Conservation (phyloP, 2,113 vertebrate species). For the Spea multiplicata region DNA sequence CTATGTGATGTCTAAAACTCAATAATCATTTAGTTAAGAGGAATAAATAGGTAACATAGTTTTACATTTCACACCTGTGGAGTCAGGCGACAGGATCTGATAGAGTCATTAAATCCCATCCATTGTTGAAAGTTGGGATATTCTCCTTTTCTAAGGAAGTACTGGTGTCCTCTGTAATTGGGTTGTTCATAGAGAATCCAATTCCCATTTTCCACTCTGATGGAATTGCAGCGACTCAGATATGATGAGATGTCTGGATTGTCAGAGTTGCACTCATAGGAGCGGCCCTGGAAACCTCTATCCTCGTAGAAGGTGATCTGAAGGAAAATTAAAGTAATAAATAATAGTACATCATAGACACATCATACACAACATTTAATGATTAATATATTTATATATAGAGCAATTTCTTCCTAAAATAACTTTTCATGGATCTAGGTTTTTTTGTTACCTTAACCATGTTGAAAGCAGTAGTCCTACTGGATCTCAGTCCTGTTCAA, state of each 20-base stretch:
- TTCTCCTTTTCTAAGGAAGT: conserved; percentile 51
- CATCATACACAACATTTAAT: too few species aligned
- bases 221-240: conserved; percentile 88
- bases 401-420: too few species aligned
- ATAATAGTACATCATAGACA: too few species aligned
- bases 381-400: too few species aligned
- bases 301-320: conserved; percentile 91
- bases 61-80: conserved; percentile 60
- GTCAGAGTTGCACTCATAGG: conserved; percentile 82
- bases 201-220: conserved; percentile 80
- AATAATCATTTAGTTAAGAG: too few species aligned
- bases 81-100: conserved; percentile 56
- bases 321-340: conserved; percentile 25
- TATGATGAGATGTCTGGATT: conserved; percentile 81
- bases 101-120: conserved; percentile 25
- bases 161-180: conserved; percentile 50
- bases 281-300: conserved; percentile 86
- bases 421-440: not conserved
- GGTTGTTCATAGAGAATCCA: conserved; percentile 88
- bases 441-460: not conserved
- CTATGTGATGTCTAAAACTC: too few species aligned
- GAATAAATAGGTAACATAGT: not conserved
- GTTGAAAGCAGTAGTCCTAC: not conserved
- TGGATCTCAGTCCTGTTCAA: not conserved
- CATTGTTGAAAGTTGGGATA: conserved; percentile 48